Base-by-base conservation (phyloP, 2,888 invertebrate genomes). In the Eupithecia subumbrata region DNA sequence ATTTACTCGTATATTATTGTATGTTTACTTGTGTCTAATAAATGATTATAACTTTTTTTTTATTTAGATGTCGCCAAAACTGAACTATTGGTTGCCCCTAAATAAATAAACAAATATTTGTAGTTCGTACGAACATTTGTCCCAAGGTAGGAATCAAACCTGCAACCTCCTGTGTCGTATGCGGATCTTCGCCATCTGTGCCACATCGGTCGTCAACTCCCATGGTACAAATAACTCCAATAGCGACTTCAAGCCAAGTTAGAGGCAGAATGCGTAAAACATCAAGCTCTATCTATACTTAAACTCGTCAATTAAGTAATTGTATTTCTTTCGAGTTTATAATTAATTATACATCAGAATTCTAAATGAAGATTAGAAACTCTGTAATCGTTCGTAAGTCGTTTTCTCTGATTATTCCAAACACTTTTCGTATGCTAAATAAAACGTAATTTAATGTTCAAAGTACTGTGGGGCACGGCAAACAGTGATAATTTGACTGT, bases 401-500 rank as follows among this genome's bases (percentile, higher is more conserved):
- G 34, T 34, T 67, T 67, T 67, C 37, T 37, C 34, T 67, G n/a
- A 67, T 67, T 67, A 37, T 22, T 40, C n/a, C 9, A 67, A 40
- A 37, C 66, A 67, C 70, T 75, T 73, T 74, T 67, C 43, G 70
- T 70, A 73, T 74, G 45, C 22, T 30, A 18, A 48, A 40, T 74
- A 68, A 64, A 64, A 7, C 25, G 66, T 68, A 74, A 74, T 81
- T 79, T 56, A 37, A 40, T 70, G 56, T 74, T 72, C 22, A 63
- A 64, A 76, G 60, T 74, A 67, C 72, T 68, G 43, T 72, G 16
- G n/a, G 69, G 71, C 81, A 81, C 77, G 80, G 74, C 64, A 81
- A 74, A 77, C 60, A 48, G 78, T 76, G 75, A 78, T 82, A 82
- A 79, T 80, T 82, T 76, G 75, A 81, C 79, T 78, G 73, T 74